Base-by-base conservation (phyloP, 2,888 invertebrate genomes). In the Icerya purchasi region DNA sequence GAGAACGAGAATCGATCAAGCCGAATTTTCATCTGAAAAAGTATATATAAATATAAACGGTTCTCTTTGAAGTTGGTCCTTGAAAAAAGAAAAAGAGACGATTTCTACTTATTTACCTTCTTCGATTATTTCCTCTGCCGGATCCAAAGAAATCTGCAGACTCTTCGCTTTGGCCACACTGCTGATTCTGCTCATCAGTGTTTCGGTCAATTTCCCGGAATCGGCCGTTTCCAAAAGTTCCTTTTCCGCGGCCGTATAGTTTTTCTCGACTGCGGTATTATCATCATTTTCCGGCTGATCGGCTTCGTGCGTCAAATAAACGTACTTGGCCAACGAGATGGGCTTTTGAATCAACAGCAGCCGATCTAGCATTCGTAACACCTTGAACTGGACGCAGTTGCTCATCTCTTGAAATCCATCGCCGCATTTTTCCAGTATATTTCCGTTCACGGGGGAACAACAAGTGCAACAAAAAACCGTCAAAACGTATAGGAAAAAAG, bases 381-480 rank as follows among this genome's bases (percentile, higher is more conserved):
- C 22, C 36, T 55, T 55, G 57, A 50, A 58, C 50, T 58, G 53
- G 19, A 57, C 22, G 50, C 59, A 61, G n/a, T 55, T 63, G 57
- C 57, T 49, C 21, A 58, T 62, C 61, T 62, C 64, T 61, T 62
- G 64, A 58, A 61, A 61, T 61, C 61, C 61, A 23, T 57, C 58
- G 36, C 55, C 56, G 52, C 49, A 61, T 62, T 61, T 25, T 22
- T 53, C 56, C 22, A 25, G 22, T 2, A 60, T 58, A 20, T 24
- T 21, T 68, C 8, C 36, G n/a, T n/a, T n/a, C n/a, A n/a, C n/a
- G n/a, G n/a, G n/a, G n/a, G n/a, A n/a, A n/a, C n/a, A n/a, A n/a
- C n/a, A n/a, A n/a, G n/a, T n/a, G n/a, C 84, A 79, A 57, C 21
- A 52, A 24, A 24, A 52, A 57, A 57, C 19, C 57, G 22, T 18